These are phyloP conservation scores for Didymodactylos carnosus DNA, from an alignment of 2,888 invertebrate species.

Conservation along the genomic window DNA sequence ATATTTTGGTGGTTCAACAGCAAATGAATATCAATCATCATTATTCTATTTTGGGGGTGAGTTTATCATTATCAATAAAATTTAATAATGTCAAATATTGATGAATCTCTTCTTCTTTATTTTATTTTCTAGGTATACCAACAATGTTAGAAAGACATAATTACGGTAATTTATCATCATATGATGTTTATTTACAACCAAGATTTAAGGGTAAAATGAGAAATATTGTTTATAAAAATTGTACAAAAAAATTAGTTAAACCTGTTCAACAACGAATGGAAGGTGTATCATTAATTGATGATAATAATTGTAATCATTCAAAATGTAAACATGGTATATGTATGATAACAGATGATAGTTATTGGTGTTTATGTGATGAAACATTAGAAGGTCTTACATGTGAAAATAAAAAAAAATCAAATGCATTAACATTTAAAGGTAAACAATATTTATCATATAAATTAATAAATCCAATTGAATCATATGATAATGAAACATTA, in stretches of 20 bases:
- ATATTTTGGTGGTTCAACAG: not conserved
- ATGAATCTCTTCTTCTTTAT: not conserved
- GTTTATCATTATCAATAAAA: too few species aligned
- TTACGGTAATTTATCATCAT: not conserved
- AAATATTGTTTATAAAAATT: not conserved
- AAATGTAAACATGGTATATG: not conserved
- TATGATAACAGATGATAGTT: not conserved
- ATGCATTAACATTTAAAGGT: not conserved
- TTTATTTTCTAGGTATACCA: not conserved
- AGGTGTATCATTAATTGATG: not conserved
- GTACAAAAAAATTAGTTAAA: not conserved
- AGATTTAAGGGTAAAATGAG: not conserved
- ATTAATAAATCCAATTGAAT: not conserved
- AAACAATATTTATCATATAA: not conserved
- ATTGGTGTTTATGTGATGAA: not conserved
- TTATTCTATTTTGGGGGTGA: not conserved
- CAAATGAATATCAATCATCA: not conserved
- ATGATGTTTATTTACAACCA: not conserved
- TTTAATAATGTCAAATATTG: too few species aligned
- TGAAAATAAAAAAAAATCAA: not conserved
- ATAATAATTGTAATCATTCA: not conserved
- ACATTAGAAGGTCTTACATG: not conserved
- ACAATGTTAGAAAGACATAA: not conserved
- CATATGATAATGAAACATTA: not conserved
- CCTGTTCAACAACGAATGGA: not conserved